A percentile compares a stretch with the other conserved stretches of the same genome.
These are phyloP conservation scores for Brachyhypopomus occidentalis DNA, from an alignment of 2,113 vertebrate species.

Conservation along the genomic window DNA sequence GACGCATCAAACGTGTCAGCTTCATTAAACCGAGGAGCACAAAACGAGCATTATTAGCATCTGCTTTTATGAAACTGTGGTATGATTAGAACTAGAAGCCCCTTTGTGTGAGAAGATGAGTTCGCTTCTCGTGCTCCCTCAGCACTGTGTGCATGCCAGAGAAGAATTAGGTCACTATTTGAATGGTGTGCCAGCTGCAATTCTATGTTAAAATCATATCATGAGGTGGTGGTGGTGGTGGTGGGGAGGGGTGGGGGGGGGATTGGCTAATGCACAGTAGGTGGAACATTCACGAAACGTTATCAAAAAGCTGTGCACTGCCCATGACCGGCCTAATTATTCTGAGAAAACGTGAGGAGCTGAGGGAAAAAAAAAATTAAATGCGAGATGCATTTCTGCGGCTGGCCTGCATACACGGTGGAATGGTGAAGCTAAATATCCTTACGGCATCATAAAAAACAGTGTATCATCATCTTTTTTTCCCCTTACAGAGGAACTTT, in stretches of 20 bases:
- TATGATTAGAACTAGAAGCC: slow-evolving; percentile 42
- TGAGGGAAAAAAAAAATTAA: slow-evolving; percentile 49
- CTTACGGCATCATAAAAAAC: slow-evolving; percentile 77
- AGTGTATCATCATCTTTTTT: slow-evolving; percentile 77
- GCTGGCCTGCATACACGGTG: slow-evolving; percentile 72
- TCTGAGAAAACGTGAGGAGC: slow-evolving; percentile 60
- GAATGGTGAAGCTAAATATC: slow-evolving; percentile 69
- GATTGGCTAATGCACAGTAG: slow-evolving; percentile 55
- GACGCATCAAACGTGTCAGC: neutral
- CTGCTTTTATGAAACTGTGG: slow-evolving; percentile 34
- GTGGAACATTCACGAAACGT: slow-evolving; percentile 71
- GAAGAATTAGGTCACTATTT: slow-evolving; percentile 77
- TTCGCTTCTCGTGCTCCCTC: slow-evolving; percentile 43
- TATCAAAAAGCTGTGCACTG: slow-evolving; percentile 28
- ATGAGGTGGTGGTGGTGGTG: slow-evolving; percentile 29
- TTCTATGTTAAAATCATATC: slow-evolving; percentile 66
- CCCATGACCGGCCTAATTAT: slow-evolving; percentile 71
- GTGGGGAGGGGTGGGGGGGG: neutral
- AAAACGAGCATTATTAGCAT: slow-evolving; percentile 25
- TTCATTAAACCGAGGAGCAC: slow-evolving; percentile 18
- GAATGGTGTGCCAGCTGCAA: slow-evolving; percentile 68
- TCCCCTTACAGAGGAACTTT: slow-evolving; percentile 75
- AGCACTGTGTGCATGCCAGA: slow-evolving; percentile 57
- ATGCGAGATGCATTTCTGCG: slow-evolving; percentile 68
- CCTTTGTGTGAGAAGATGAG: slow-evolving; percentile 52